Evolutionary conservation across 1,140 invertebrate genomes (phyloP).

Genomic region (Cecropterus lyciades): DNA sequence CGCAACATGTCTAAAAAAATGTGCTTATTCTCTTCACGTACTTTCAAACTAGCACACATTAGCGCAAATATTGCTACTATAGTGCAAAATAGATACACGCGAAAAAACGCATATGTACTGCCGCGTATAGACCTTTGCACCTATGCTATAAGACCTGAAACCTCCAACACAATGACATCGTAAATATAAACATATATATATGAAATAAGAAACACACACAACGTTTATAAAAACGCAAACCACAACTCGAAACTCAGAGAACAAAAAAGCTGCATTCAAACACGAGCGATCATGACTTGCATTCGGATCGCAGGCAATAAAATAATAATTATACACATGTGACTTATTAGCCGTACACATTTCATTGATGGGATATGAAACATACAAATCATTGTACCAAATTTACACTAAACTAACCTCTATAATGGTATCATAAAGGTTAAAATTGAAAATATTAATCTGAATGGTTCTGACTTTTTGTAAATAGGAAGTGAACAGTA

Average conservation of each 20-base stretch:
- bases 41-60: no score
- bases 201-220: slow-evolving; percentile 1
- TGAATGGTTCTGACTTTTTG: slow-evolving; percentile 37
- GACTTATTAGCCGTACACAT: slow-evolving; percentile 75
- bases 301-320: slow-evolving; percentile 69
- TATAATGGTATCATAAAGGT: slow-evolving; percentile 14
- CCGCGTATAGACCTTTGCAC: no score
- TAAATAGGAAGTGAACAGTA: slow-evolving; percentile 38
- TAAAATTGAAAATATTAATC: slow-evolving; percentile 14
- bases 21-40: no score
- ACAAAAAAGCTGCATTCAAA: slow-evolving; percentile 48
- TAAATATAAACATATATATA: neutral
- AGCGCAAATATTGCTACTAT: no score
- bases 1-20: no score
- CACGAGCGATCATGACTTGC: slow-evolving; percentile 62
- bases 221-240: slow-evolving; percentile 26
- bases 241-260: slow-evolving; percentile 22
- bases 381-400: slow-evolving; percentile 24
- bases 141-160: no score
- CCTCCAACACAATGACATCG: neutral
- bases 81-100: no score
- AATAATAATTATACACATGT: slow-evolving; percentile 81
- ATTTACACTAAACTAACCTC: slow-evolving; percentile 25
- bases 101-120: no score
- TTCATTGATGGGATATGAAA: slow-evolving; percentile 40